Percentiles rank a stretch among this genome's conserved stretches.
Conservation (phyloP, 2,888 invertebrate genomes). For the Proisotoma minuta region DNA sequence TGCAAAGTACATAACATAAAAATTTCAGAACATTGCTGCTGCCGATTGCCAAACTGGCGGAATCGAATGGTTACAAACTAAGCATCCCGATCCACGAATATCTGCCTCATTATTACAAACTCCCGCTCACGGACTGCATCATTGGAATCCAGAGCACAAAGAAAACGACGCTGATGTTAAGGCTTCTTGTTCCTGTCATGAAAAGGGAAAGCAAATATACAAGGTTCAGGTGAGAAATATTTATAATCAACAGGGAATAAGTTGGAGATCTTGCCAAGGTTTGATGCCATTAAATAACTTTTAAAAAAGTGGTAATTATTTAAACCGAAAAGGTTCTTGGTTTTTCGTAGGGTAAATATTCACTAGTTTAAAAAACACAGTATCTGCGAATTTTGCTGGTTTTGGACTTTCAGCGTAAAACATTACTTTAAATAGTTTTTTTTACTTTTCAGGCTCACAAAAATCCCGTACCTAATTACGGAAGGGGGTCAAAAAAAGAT, state of each 20-base stretch:
- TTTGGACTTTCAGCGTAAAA: too few relatives aligned
- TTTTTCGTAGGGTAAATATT: too few relatives aligned
- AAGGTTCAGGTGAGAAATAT: not conserved
- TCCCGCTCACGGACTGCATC: constrained; percentile 33
- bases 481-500: constrained; percentile 18
- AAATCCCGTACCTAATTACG: constrained; percentile 25
- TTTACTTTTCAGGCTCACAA: constrained; percentile 27
- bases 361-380: too few relatives aligned
- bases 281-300: too few relatives aligned
- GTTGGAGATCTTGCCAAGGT: too few relatives aligned
- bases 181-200: constrained; percentile 27
- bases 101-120: constrained; percentile 30
- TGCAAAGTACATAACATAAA: too few relatives aligned
- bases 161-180: constrained; percentile 21
- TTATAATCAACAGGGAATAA: too few relatives aligned
- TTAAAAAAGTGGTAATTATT: too few relatives aligned
- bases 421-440: too few relatives aligned
- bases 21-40: constrained; percentile 14
- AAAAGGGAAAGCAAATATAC: constrained; percentile 17
- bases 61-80: constrained; percentile 22
- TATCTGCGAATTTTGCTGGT: too few relatives aligned
- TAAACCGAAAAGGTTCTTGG: too few relatives aligned
- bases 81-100: constrained; percentile 22
- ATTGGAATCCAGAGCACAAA: constrained; percentile 11
- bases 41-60: constrained; percentile 8